Evolutionary conservation across 2,888 invertebrate species (phyloP).

Genomic region (Eilema sororculum): DNA sequence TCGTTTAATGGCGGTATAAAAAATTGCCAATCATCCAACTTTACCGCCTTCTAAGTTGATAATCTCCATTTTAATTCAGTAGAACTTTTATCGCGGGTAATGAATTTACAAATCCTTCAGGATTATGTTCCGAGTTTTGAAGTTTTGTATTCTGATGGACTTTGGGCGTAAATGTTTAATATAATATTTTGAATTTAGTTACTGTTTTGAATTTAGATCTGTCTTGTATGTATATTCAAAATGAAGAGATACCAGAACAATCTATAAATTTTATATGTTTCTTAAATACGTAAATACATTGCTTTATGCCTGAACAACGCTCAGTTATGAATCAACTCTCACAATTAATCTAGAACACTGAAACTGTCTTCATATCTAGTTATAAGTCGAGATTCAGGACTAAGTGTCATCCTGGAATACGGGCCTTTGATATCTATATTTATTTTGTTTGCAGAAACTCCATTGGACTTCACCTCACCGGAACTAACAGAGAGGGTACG

Average conservation of each 20-base stretch:
- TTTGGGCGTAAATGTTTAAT: conserved; percentile 19
- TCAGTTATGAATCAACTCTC: too few species aligned
- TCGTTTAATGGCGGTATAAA: conserved; percentile 51
- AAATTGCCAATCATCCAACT: conserved; percentile 59
- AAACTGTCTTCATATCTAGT: too few species aligned
- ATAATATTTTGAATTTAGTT: conserved; percentile 32
- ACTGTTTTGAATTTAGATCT: not conserved
- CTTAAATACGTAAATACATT: too few species aligned
- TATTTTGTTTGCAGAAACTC: not conserved
- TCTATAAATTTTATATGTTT: not conserved
- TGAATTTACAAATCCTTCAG: conserved; percentile 73
- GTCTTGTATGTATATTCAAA: not conserved
- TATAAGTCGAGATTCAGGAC: too few species aligned
- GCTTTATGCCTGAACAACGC: too few species aligned
- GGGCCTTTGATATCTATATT: not conserved
- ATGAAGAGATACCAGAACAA: not conserved
- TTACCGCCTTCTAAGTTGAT: conserved; percentile 61
- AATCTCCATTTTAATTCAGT: conserved; percentile 73
- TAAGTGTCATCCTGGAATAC: too few species aligned
- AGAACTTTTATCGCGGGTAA: conserved; percentile 71
- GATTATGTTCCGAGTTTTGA: conserved; percentile 59
- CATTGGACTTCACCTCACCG: not conserved
- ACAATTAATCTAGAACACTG: too few species aligned
- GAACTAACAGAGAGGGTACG: not conserved
- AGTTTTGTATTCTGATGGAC: conserved; percentile 42